Conservation (phyloP, 2,888 invertebrate species). For the Ceriagrion tenellum region DNA sequence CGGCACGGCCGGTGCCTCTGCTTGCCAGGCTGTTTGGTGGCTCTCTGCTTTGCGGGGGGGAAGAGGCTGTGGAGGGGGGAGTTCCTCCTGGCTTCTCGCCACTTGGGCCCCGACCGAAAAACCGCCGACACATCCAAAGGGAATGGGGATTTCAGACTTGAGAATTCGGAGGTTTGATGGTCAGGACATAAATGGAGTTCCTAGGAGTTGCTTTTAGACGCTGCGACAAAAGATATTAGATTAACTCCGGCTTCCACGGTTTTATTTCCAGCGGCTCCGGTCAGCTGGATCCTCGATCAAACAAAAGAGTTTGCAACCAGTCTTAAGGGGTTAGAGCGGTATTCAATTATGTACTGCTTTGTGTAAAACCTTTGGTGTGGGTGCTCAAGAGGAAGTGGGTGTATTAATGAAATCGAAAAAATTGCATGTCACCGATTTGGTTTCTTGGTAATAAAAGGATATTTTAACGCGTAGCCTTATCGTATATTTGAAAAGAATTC, state of each 20-base stretch:
- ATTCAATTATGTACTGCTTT: too few relatives aligned
- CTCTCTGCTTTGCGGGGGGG: background rate
- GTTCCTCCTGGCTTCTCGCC: background rate
- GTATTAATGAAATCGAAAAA: too few relatives aligned
- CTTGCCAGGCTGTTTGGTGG: background rate
- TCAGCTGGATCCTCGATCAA: background rate
- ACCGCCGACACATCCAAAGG: background rate
- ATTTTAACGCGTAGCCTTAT: too few relatives aligned
- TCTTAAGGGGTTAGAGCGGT: too few relatives aligned
- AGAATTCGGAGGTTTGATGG: background rate
- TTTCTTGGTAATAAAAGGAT: too few relatives aligned
- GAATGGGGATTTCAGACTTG: background rate
- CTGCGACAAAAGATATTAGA: background rate
- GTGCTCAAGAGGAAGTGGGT: too few relatives aligned
- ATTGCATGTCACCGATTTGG: too few relatives aligned
- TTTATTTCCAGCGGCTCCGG: background rate
- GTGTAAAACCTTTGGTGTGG: too few relatives aligned
- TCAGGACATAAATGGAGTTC: background rate
- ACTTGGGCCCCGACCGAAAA: background rate
- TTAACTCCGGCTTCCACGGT: background rate
- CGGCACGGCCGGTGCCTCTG: background rate
- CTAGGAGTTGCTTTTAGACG: background rate
- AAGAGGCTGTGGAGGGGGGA: too few relatives aligned
- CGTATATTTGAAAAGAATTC: too few relatives aligned
- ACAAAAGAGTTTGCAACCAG: too few relatives aligned